These are phyloP conservation scores for Tachypleus tridentatus DNA, from an alignment of 1,140 invertebrate genomes.

Conservation along the genomic window DNA sequence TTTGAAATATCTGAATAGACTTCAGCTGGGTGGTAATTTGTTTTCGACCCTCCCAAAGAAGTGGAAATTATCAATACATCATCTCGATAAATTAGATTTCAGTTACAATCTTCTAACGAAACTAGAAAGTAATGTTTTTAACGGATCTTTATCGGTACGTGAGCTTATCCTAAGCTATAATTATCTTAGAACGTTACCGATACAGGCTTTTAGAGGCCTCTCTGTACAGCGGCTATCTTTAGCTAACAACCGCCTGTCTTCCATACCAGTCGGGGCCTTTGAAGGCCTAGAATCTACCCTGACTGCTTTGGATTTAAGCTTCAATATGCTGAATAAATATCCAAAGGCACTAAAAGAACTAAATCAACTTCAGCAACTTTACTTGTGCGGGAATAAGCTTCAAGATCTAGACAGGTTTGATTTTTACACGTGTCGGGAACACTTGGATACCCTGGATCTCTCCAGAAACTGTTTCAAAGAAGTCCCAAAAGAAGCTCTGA, in stretches of 20 bases:
- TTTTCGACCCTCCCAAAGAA: slow-evolving; percentile 19
- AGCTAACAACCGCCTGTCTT: slow-evolving; percentile 57
- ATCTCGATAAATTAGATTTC: slow-evolving; percentile 66
- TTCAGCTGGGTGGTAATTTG: slow-evolving; percentile 64
- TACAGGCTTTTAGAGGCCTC: slow-evolving; percentile 50
- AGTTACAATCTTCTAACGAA: slow-evolving; percentile 59
- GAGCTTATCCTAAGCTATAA: slow-evolving; percentile 71
- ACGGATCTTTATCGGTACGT: slow-evolving; percentile 54
- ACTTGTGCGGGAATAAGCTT: slow-evolving; percentile 67
- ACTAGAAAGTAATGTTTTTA: slow-evolving; percentile 46
- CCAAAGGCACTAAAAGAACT: slow-evolving; percentile 50
- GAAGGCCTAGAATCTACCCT: slow-evolving; percentile 35
- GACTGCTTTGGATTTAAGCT: slow-evolving; percentile 26
- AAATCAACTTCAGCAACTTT: slow-evolving; percentile 58
- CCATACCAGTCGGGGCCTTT: slow-evolving; percentile 55
- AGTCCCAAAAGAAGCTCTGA: slow-evolving; percentile 53
- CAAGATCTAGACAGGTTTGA: slow-evolving; percentile 57
- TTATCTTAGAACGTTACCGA: slow-evolving; percentile 48
- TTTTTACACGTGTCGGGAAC: slow-evolving; percentile 61
- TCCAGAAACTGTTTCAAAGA: slow-evolving; percentile 61
- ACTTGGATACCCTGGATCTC: slow-evolving; percentile 58
- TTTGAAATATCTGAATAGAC: slow-evolving; percentile 41
- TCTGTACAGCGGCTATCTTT: slow-evolving; percentile 59
- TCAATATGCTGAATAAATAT: slow-evolving; percentile 25
- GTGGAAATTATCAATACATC: slow-evolving; percentile 24